Percentiles rank a stretch among this genome's conserved stretches.
Evolutionary conservation across 2,797 vertebrate species (phyloP).

Genomic region (Monodelphis domestica): DNA sequence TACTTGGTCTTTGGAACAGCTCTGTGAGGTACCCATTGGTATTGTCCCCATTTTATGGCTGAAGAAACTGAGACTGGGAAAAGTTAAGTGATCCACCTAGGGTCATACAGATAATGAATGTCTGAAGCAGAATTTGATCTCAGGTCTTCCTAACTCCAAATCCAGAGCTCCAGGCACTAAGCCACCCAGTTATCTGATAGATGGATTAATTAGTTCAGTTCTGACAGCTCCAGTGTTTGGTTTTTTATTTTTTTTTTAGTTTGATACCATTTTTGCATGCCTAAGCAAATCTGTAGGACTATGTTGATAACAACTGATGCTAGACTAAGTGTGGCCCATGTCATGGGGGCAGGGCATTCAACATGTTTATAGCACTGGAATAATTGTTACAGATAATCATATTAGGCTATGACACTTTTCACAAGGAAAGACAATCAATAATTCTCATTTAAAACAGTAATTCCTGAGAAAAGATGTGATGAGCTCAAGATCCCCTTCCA

Average conservation of each 20-base stretch:
- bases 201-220: no score
- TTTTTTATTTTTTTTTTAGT: slow-evolving; percentile 48
- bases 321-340: no score
- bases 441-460: not conserved
- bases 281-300: not conserved
- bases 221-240: not conserved
- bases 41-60: no score
- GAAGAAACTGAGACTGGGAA: no score
- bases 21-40: no score
- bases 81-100: no score
- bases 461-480: not conserved
- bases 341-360: not conserved
- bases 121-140: no score
- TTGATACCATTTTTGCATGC: not conserved
- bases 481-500: not conserved
- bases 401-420: not conserved
- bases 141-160: no score
- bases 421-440: slow-evolving; percentile 24
- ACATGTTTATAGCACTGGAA: slow-evolving; percentile 10
- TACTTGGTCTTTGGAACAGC: no score
- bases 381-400: slow-evolving; percentile 27
- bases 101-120: no score
- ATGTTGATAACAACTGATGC: not conserved
- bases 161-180: no score
- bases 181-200: no score